Evolutionary conservation across 2,113 vertebrate genomes (phyloP), one percentile per base, ranked within the genome.

Genomic region (Neogobius melanostomus): DNA sequence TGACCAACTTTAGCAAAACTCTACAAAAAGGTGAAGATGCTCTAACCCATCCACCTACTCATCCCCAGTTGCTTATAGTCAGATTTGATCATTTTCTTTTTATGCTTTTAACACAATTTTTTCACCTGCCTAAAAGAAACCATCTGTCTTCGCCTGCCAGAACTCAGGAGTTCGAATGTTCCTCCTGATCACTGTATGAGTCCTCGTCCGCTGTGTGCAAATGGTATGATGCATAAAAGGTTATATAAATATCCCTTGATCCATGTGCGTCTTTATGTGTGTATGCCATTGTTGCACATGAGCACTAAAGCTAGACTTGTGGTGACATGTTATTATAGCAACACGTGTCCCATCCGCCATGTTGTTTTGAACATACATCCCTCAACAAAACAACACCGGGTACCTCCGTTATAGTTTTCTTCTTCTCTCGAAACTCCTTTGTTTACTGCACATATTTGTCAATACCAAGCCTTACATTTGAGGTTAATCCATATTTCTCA

Each of bases 391-490:
- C 71, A 62, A 74, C 52, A 69, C 68, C 8, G 64, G 59, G 15
- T 28, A 68, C 45, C 21, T 11, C 36, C 45, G 21, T n/a, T 12
- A 60, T 66, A 60, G 59, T 84, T 60, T 54, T 10, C 0, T n/a
- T 68, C 56, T 61, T 69, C 80, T 65, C 65, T 51, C 68, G 72
- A 87, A 28, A 74, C 42, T 66, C 63, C 75, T 42, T 64, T 82
- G 80, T 87, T 85, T 83, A 86, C 77, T 64, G 68, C 67, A 86
- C 85, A 83, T 72, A 82, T 82, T 69, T 79, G 77, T 61, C 21
- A 15, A 67, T 67, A 74, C 71, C 67, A 14, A 36, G 61, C 28
- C 46, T 77, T 76, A 84, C 72, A 84, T 76, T 68, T 15, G 61
- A 72, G 69, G 75, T 82, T 82, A 69, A 80, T 36, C 60, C 51